Evolutionary conservation across 2,797 vertebrate genomes (phyloP).

Genomic region (Micromesistius poutassou): DNA sequence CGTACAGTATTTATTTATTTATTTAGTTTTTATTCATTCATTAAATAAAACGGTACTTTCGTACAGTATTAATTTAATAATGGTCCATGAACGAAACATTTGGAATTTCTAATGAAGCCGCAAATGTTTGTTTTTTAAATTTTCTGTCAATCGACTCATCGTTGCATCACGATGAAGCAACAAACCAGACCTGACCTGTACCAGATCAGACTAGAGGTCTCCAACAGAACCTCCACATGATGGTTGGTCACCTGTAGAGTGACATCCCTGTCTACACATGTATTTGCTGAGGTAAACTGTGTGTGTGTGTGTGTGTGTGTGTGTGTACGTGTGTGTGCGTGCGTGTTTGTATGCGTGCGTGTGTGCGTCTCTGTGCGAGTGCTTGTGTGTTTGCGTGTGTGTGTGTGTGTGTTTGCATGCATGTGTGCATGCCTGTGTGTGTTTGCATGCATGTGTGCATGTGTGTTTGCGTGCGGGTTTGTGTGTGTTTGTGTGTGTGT

Average conservation of each 20-base stretch:
- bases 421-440: not conserved
- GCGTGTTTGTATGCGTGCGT: not conserved
- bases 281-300: not conserved
- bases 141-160: not conserved
- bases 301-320: not conserved
- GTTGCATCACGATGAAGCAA: not conserved
- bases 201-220: not conserved
- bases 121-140: not conserved
- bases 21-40: too few relatives aligned
- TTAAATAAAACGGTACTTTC: too few relatives aligned
- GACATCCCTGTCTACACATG: not conserved
- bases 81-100: not conserved
- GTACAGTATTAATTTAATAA: not conserved
- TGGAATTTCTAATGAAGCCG: not conserved
- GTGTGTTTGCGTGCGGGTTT: not conserved
- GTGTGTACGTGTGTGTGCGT: not conserved
- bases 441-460: not conserved
- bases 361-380: not conserved
- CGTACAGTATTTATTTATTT: too few relatives aligned
- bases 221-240: not conserved
- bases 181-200: not conserved
- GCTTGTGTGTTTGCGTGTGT: not conserved
- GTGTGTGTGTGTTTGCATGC: not conserved
- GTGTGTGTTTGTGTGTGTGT: not conserved
- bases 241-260: not conserved